phyloP scores from a whole-genome alignment of 2,888 invertebrate species.

The Drosophila barbarae region DNA sequence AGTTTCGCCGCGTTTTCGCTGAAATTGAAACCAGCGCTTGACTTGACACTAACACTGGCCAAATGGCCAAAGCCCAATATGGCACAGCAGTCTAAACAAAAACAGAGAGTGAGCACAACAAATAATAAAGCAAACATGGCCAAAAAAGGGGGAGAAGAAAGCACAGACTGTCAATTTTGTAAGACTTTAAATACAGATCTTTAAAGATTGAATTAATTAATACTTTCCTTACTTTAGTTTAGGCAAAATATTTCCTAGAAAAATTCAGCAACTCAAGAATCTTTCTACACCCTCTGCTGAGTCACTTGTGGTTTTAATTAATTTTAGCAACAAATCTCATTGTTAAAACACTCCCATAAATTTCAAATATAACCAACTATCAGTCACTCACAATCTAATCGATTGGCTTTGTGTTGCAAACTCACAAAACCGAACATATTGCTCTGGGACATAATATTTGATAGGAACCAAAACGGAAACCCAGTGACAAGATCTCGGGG shows the following conservation, averaged over 20 bases:
- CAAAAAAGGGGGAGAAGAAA: background rate
- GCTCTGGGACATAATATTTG: constrained; percentile 39
- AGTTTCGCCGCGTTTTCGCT: constrained; percentile 61
- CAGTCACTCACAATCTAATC: constrained; percentile 25
- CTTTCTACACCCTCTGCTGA: background rate
- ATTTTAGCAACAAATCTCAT: constrained; percentile 2
- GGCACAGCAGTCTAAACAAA: constrained; percentile 24
- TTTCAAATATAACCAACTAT: constrained; percentile 1
- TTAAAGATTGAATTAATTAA: too few species aligned
- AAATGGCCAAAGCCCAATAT: constrained; percentile 12
- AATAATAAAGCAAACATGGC: background rate
- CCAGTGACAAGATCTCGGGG: constrained; percentile 40
- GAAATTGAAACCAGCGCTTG: constrained; percentile 22
- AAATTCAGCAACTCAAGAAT: background rate
- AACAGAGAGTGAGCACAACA: constrained; percentile 3
- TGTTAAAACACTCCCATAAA: background rate
- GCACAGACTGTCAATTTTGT: background rate
- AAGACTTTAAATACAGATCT: background rate
- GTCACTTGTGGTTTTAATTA: background rate
- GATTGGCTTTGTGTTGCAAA: constrained; percentile 5
- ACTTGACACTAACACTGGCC: constrained; percentile 25
- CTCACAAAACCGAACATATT: constrained; percentile 32
- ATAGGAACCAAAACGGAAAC: constrained; percentile 34
- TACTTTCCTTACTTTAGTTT: background rate
- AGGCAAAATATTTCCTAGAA: background rate